These are phyloP conservation scores for Himantopus leucocephalus DNA, from an alignment of 2,113 vertebrate species.

Conservation along the genomic window DNA sequence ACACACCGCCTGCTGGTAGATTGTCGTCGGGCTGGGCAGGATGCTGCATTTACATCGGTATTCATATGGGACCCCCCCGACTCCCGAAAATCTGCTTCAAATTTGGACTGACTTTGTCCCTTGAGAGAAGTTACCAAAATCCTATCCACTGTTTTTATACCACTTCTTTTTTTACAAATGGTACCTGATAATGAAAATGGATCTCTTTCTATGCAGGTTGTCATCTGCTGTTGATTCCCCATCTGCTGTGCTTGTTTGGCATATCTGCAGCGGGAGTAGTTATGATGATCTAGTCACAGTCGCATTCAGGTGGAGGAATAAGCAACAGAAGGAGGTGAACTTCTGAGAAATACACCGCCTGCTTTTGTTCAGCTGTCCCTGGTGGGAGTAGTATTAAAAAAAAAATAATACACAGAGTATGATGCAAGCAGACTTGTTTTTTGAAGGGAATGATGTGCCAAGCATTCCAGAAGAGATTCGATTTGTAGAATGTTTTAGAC, in stretches of 20 bases:
- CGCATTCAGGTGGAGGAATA: neutral
- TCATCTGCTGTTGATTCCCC: neutral
- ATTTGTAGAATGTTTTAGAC: neutral
- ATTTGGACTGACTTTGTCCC: neutral
- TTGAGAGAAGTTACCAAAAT: neutral
- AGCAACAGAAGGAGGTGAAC: neutral
- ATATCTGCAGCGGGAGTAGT: neutral
- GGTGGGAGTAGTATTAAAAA: neutral
- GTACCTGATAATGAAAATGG: neutral
- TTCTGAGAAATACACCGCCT: slow-evolving; percentile 12
- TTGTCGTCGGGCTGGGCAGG: neutral
- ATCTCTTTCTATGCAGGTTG: neutral
- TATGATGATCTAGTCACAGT: neutral
- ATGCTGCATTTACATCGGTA: neutral
- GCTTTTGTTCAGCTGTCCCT: neutral
- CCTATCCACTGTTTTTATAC: neutral
- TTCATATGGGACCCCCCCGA: neutral
- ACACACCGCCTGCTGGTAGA: neutral
- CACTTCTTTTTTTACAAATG: neutral
- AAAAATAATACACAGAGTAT: neutral
- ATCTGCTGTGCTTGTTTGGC: neutral
- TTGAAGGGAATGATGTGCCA: neutral
- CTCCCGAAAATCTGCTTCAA: neutral
- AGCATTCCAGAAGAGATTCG: neutral
- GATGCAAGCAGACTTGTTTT: neutral